Percentiles rank a stretch among this genome's conserved stretches.
These are phyloP conservation scores for Eciton burchellii DNA, from an alignment of 1,140 invertebrate species.

Conservation along the genomic window DNA sequence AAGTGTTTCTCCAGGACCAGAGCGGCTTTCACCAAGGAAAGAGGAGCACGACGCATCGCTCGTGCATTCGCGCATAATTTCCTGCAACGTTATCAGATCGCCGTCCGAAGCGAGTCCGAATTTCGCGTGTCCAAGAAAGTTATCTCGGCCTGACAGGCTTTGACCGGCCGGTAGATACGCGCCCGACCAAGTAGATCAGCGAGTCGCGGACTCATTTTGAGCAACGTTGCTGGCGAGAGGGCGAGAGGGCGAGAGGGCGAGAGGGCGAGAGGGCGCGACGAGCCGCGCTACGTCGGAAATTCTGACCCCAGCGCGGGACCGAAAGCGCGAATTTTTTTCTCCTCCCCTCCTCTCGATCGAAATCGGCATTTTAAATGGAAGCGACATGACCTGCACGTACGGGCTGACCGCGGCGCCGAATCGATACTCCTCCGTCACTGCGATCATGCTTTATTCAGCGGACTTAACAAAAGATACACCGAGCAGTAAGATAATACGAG, in stretches of 20 bases:
- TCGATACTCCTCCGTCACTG: slow-evolving; percentile 67
- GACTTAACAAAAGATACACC: slow-evolving; percentile 63
- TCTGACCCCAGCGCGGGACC: neutral
- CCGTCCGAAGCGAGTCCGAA: slow-evolving; percentile 3
- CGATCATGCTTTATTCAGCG: slow-evolving; percentile 59
- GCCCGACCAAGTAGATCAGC: neutral
- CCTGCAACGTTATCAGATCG: slow-evolving; percentile 55
- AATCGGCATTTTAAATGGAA: slow-evolving; percentile 50
- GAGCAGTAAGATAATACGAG: slow-evolving; percentile 58
- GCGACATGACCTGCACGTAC: neutral
- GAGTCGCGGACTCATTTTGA: neutral
- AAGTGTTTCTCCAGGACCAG: slow-evolving; percentile 65
- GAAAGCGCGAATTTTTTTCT: slow-evolving; percentile 24
- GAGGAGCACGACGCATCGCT: slow-evolving; percentile 59
- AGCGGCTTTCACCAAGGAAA: slow-evolving; percentile 67
- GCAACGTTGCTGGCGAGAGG: no score
- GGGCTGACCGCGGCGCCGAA: slow-evolving; percentile 51
- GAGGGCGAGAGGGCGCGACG: no score
- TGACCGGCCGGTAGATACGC: neutral
- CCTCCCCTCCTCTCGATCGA: neutral
- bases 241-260: no score
- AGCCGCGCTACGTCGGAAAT: neutral
- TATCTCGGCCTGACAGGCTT: slow-evolving; percentile 4
- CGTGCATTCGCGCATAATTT: slow-evolving; percentile 63
- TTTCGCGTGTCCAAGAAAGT: slow-evolving; percentile 36